Evolutionary conservation across 2,797 vertebrate genomes (phyloP).

Genomic region (Xerus rutilus): DNA sequence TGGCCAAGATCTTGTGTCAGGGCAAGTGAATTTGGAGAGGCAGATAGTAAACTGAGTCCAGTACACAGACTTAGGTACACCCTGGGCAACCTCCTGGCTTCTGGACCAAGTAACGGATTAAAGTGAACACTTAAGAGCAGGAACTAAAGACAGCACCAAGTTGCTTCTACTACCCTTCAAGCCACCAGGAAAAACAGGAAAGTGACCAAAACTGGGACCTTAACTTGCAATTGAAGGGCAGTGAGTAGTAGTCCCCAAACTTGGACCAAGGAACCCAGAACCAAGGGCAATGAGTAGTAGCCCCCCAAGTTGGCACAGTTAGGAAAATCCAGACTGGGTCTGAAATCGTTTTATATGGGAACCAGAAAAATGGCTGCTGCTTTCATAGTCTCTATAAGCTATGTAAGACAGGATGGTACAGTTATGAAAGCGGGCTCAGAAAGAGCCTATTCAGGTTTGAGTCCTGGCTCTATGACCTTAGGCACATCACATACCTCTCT

Average conservation of each 20-base stretch:
- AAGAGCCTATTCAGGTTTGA: not conserved
- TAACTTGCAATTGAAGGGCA: not conserved
- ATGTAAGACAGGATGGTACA: not conserved
- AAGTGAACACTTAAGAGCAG: conserved; percentile 29
- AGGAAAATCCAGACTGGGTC: not conserved
- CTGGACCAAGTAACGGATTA: not conserved
- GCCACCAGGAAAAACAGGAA: not conserved
- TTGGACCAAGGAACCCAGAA: not conserved
- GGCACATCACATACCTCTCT: conserved; percentile 25
- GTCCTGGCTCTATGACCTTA: conserved; percentile 17
- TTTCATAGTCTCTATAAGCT: not conserved
- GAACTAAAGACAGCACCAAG: not conserved
- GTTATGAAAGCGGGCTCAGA: not conserved
- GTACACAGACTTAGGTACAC: not conserved
- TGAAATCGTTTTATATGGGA: conserved; percentile 39
- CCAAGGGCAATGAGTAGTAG: not conserved
- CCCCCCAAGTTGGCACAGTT: not conserved
- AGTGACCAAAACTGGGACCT: not conserved
- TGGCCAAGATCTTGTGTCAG: not conserved
- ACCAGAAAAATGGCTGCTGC: not conserved
- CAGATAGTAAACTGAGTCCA: conserved; percentile 8
- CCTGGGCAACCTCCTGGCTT: not conserved
- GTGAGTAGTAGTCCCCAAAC: not conserved
- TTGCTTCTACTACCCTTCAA: conserved; percentile 21
- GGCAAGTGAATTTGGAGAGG: not conserved